phyloP scores from a whole-genome alignment of 2,797 vertebrate genomes.

The Silurus aristotelis region DNA sequence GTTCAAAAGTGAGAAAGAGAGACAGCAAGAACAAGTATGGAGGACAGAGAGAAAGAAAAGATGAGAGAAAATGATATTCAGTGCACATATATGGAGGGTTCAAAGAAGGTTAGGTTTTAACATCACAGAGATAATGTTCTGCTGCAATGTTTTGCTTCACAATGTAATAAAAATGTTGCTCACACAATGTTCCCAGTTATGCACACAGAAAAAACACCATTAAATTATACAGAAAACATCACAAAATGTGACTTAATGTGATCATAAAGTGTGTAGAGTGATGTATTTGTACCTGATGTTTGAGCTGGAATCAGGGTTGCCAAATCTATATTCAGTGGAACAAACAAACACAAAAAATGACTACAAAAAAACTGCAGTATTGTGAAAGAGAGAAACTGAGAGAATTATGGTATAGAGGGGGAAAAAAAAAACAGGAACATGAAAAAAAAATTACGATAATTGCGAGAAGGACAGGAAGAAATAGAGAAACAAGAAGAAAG shows the following conservation, averaged over 20 bases:
- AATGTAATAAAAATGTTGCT: not conserved
- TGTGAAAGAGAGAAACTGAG: not conserved
- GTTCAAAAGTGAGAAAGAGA: not conserved
- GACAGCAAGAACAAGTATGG: not conserved
- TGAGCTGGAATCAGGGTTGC: not conserved
- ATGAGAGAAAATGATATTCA: slow-evolving; percentile 1
- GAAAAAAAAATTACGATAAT: not conserved
- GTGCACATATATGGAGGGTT: not conserved
- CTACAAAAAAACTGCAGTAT: no score
- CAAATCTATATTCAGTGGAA: not conserved
- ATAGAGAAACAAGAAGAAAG: not conserved
- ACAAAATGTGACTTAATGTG: not conserved
- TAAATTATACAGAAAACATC: not conserved
- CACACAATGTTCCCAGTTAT: not conserved
- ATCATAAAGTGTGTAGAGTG: not conserved
- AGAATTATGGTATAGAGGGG: not conserved
- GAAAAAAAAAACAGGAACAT: not conserved
- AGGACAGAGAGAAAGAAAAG: not conserved
- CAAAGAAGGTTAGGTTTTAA: not conserved
- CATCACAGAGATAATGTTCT: not conserved
- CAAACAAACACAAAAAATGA: no score
- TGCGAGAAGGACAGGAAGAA: not conserved
- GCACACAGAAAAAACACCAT: not conserved
- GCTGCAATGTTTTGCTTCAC: not conserved
- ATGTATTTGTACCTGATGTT: not conserved